Evolutionary conservation across 2,888 invertebrate species (phyloP), one percentile per base, ranked within the genome.

Genomic region (Caenorhabditis parvicauda): DNA sequence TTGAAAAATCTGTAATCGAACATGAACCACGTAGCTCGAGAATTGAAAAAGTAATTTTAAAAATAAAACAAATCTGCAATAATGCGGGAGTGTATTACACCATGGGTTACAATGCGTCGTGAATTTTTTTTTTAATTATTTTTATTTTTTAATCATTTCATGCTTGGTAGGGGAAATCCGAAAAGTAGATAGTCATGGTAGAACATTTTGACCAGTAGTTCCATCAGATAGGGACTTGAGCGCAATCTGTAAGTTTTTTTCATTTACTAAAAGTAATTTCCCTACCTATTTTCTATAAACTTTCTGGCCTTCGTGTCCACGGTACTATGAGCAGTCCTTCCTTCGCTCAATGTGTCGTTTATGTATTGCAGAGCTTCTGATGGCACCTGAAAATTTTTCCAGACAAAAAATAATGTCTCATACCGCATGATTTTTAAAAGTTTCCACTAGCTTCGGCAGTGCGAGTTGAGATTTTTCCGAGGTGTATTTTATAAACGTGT

Each of bases 141-240:
- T 39, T 9, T 39, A 14, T 39, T 39, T 39, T 9, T 9, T 39
- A 5, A 39, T 5, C 6, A 39, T 39, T 5, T 6, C 9, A 14
- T 47, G 47, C 24, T 12, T 12, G 74, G 74, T 28, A 74, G 32
- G 12, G 59, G 46, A 51, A 60, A 74, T 29, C 63, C 64, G 43
- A 76, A 74, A 3, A 67, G n/a, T 2, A 59, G 56, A 52, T 64
- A 77, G 51, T 77, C 77, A 41, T 67, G 65, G 52, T 75, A 77
- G 39, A 68, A 77, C 73, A 77, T 77, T 47, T 72, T 62, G 19
- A 77, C 62, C 9, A 77, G 51, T 25, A 67, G 65, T 49, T 72
- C 73, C 68, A 77, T 73, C 12, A 77, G 61, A 59, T 76, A 74
- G 9, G 74, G 69, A 22, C 54, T 58, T 9, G 46, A 54, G 14